Percentiles rank a stretch among this genome's conserved stretches.
Evolutionary conservation across 2,797 vertebrate genomes (phyloP).

Genomic region (Discoglossus pictus): DNA sequence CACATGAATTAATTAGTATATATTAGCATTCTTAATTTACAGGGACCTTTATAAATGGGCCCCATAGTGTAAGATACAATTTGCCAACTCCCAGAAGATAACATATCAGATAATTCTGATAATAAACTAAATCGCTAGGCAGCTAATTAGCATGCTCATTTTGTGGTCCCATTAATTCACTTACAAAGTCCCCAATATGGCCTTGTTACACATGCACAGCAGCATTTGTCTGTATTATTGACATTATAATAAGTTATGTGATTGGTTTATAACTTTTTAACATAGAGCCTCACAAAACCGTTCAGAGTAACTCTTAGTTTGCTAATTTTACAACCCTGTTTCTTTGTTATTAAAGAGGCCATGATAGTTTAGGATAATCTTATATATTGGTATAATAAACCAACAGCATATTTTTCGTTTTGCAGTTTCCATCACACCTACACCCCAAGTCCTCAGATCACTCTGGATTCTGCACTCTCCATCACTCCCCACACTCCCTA

Average conservation of each 20-base stretch:
- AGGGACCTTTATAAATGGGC: conserved; percentile 36
- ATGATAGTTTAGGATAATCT: no score
- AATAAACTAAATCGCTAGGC: conserved; percentile 30
- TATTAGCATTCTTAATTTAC: conserved; percentile 41
- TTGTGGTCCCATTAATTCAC: conserved; percentile 16
- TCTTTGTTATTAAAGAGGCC: no score
- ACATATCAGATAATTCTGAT: conserved; percentile 30
- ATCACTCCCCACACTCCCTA: no score
- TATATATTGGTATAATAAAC: no score
- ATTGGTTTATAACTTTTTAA: no score
- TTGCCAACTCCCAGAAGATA: conserved; percentile 31
- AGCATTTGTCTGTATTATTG: not conserved
- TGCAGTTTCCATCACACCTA: no score
- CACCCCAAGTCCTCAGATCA: no score
- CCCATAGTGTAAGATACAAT: conserved; percentile 29
- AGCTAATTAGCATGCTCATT: conserved; percentile 26
- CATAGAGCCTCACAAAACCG: no score
- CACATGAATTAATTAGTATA: conserved; percentile 24
- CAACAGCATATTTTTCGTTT: no score
- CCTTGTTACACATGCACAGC: conserved; percentile 1
- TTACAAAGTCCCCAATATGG: conserved; percentile 9
- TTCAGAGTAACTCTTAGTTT: no score
- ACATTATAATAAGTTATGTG: not conserved
- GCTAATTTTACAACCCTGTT: no score
- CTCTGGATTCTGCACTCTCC: no score